Percentiles rank a stretch among this genome's conserved stretches.
These are phyloP conservation scores for Atherinosoma microstoma DNA, from an alignment of 2,797 vertebrate genomes.

Conservation along the genomic window DNA sequence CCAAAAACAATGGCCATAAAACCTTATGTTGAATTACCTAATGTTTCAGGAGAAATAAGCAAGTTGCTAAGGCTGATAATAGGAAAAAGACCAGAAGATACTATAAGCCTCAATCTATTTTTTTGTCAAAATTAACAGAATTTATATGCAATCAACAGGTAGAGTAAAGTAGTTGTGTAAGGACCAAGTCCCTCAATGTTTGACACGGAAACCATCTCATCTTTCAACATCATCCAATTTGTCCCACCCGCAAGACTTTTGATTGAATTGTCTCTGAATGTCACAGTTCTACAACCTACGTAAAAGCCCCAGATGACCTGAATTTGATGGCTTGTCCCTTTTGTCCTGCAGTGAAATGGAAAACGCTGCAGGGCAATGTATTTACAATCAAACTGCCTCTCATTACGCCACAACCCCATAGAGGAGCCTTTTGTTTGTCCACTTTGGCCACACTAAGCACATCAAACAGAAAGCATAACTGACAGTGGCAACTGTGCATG, in stretches of 20 bases:
- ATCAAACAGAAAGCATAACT: constrained; percentile 77
- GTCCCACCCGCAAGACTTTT: constrained; percentile 27
- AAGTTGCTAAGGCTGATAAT: no score
- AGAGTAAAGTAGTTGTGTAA: no score
- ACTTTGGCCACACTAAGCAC: constrained; percentile 73
- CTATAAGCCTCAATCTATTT: no score
- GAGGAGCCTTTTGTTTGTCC: constrained; percentile 86
- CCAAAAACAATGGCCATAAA: no score
- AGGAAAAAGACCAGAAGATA: no score
- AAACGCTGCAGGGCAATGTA: constrained; percentile 82
- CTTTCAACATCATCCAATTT: constrained; percentile 67
- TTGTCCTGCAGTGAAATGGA: constrained; percentile 85
- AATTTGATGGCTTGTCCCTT: constrained; percentile 80
- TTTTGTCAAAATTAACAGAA: no score
- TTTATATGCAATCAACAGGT: no score
- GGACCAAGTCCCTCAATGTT: no score
- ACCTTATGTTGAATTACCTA: no score
- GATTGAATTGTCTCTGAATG: constrained; percentile 31
- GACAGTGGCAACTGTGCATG: constrained; percentile 57
- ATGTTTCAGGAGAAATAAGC: no score
- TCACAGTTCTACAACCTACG: constrained; percentile 39
- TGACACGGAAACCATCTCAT: constrained; percentile 23
- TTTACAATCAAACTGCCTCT: constrained; percentile 84
- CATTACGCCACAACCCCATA: constrained; percentile 83
- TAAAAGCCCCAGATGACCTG: constrained; percentile 81